Evolutionary conservation across 2,888 invertebrate species (phyloP).

Genomic region (Acleris laterana): DNA sequence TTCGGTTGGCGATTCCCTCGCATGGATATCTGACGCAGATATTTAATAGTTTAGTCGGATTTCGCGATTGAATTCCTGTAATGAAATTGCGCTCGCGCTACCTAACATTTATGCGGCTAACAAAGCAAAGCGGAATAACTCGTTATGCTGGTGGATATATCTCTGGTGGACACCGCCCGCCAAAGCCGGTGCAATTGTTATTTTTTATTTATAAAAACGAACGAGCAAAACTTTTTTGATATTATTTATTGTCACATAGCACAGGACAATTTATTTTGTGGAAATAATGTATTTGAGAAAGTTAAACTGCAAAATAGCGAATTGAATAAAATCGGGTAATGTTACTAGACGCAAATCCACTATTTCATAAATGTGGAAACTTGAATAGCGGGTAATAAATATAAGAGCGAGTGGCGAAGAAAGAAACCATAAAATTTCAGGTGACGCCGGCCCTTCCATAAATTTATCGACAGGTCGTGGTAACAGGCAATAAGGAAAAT

Average conservation of each 20-base stretch:
- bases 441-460: conserved; percentile 79
- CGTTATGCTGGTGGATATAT: no score
- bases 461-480: conserved; percentile 83
- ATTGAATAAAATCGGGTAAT: neutral
- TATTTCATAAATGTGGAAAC: conserved; percentile 35
- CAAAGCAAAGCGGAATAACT: conserved; percentile 6
- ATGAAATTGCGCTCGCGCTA: conserved; percentile 28
- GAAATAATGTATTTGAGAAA: neutral
- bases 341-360: conserved; percentile 12
- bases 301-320: neutral
- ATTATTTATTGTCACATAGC: neutral
- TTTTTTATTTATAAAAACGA: neutral
- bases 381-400: conserved; percentile 58
- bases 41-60: conserved; percentile 19
- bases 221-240: neutral
- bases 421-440: conserved; percentile 80
- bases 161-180: no score
- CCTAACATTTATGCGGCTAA: conserved; percentile 5
- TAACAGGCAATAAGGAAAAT: conserved; percentile 81
- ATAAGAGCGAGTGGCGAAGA: conserved; percentile 65
- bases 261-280: neutral
- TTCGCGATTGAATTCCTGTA: conserved; percentile 21
- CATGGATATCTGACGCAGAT: conserved; percentile 3
- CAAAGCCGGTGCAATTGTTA: neutral
- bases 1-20: neutral